A percentile compares a stretch with the other conserved stretches of the same genome.
Evolutionary conservation across 2,888 invertebrate genomes (phyloP).

Genomic region (Pterostichus niger): DNA sequence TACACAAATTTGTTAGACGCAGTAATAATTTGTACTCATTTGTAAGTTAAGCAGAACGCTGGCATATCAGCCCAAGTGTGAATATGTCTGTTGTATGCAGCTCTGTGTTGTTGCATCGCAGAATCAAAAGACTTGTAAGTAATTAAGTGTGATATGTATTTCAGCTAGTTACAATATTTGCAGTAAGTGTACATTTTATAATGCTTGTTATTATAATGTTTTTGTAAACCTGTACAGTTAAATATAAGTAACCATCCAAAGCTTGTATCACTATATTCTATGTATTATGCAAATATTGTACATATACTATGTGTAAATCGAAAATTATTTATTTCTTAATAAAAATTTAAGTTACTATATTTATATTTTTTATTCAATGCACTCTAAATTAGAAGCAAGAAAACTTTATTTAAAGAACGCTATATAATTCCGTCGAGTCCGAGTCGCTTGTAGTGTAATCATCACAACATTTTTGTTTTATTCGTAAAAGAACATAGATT

Average conservation of each 20-base stretch:
- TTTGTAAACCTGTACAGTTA: constrained; percentile 64
- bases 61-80: constrained; percentile 43
- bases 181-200: constrained; percentile 62
- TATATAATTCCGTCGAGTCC: too few species aligned
- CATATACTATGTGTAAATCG: constrained; percentile 63
- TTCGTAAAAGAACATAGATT: too few species aligned
- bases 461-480: too few species aligned
- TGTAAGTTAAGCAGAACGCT: constrained; percentile 30
- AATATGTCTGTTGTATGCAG: constrained; percentile 8
- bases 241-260: constrained; percentile 63
- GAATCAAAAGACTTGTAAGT: constrained; percentile 57
- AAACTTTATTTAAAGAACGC: too few species aligned
- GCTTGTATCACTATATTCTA: constrained; percentile 61
- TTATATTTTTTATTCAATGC: too few species aligned
- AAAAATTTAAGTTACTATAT: constrained; percentile 61
- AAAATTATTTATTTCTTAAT: constrained; percentile 66
- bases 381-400: too few species aligned
- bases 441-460: too few species aligned
- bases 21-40: constrained; percentile 1
- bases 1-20: background rate
- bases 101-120: constrained; percentile 24
- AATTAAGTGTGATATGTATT: constrained; percentile 61
- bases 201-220: constrained; percentile 55
- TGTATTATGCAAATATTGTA: constrained; percentile 66
- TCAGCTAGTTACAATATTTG: constrained; percentile 65